Base-by-base conservation (phyloP, 1,140 invertebrate genomes). In the Drosophila parvula region DNA sequence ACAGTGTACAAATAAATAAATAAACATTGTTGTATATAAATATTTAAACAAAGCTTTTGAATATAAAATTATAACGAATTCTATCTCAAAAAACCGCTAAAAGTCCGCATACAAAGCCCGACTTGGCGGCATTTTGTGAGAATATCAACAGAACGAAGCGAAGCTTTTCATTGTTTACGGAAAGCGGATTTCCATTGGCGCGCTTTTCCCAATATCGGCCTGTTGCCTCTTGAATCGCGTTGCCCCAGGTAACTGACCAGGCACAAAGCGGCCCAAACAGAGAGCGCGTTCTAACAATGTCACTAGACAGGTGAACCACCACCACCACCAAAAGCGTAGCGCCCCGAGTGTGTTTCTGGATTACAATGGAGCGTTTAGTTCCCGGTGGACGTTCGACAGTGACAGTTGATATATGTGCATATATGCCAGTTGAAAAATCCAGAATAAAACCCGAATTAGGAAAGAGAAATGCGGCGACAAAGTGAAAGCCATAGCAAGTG, bases 201-300 rank as follows among this genome's bases (percentile, higher is more conserved):
- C 79, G 79, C 76, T 86, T 74, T 88, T 79, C 69, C 69, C 57
- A 59, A 41, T 62, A 51, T 57, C 68, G 73, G 83, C 81, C 82
- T 91, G 90, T 91, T 71, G 68, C 68, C 50, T 27, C 43, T 82
- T 81, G 68, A 84, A 79, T 40, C 30, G n/a, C 68, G 74, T 75
- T 76, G 73, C 73, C 74, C 68, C 83, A 89, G 90, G 90, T 91
- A 91, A 91, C 90, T 91, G 90, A 90, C 90, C 90, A 91, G 90
- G 58, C 58, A 84, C 64, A 79, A 88, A 88, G 81, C 82, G 71
- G 47, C 86, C 90, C 58, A 91, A 91, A 91, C 90, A 91, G 90
- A 91, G 90, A 91, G 80, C 50, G 64, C 11, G 60, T 32, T 68
- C 61, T 67, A 67, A 76, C 74, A 85, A 80, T 67, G 64, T 63